Evolutionary conservation across 2,797 vertebrate species (phyloP).

Genomic region (Cacajao melanocephalus): DNA sequence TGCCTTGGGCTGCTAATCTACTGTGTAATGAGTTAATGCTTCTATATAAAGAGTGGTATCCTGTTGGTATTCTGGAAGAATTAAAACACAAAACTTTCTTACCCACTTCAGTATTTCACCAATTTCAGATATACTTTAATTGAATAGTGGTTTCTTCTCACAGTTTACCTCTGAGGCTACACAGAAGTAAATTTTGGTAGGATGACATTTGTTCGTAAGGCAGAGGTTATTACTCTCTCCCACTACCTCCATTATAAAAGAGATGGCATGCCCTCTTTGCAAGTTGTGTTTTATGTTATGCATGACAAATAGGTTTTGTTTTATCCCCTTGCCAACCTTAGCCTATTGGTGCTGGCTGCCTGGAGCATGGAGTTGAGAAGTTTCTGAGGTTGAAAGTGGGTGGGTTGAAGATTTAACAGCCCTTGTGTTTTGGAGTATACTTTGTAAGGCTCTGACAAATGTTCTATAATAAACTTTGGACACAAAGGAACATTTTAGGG

Average conservation of each 20-base stretch:
- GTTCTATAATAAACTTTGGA: slow-evolving; percentile 32
- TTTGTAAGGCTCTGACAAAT: slow-evolving; percentile 37
- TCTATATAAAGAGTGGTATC: not conserved
- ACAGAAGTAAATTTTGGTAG: not conserved
- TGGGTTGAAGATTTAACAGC: not conserved
- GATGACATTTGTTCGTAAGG: not conserved
- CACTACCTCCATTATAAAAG: not conserved
- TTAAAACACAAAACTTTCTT: not conserved
- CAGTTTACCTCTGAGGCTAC: not conserved
- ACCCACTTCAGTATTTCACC: not conserved
- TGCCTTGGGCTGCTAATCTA: not conserved
- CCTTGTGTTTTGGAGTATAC: not conserved
- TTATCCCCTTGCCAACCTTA: not conserved
- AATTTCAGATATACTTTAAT: not conserved
- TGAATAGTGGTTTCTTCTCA: not conserved
- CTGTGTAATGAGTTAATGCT: not conserved
- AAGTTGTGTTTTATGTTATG: not conserved
- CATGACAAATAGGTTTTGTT: not conserved
- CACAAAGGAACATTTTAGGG: slow-evolving; percentile 43
- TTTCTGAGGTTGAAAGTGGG: not conserved
- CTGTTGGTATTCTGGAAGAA: not conserved
- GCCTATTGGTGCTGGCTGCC: not conserved
- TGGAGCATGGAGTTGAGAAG: not conserved
- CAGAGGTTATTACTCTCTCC: not conserved
- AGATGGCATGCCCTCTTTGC: not conserved